Base-by-base conservation (phyloP, 1,140 invertebrate genomes). In the Drosophila subpulchrella region DNA sequence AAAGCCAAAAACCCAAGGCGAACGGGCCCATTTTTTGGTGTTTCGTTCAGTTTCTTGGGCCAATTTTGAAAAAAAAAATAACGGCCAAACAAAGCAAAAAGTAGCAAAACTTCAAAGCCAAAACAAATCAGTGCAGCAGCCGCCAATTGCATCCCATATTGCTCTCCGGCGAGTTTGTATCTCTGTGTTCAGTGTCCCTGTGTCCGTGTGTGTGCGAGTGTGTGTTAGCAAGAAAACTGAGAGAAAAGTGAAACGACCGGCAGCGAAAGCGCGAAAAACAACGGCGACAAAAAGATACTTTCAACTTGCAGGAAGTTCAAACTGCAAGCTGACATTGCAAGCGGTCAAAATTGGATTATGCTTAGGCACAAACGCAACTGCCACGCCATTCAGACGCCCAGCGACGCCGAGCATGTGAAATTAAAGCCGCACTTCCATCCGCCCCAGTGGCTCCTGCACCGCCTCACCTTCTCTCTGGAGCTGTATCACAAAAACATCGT, bases 211-310 rank as follows among this genome's bases (percentile, higher is more conserved):
- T 61, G 48, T 63, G 50, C 53, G 27, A 51, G 48, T 42, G 36
- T 27, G 42, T 42, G 53, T 56, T 53, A 36, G 51, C 50, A 39
- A 73, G 48, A 74, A 62, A 78, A 75, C 70, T 63, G 60, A 86
- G 63, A 70, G 71, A 86, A 86, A 86, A 86, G 83, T 86, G 83
- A 88, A 82, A 84, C 80, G 73, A 89, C 83, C 79, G 83, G 78
- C 83, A 88, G 83, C 84, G 84, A 88, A 89, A 89, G 51, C 56
- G 27, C 15, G 24, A 51, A 53, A 61, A 55, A 38, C 10, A 53
- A 56, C 44, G 11, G 7, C 20, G 2, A 20, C 11, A 41, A 70
- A 50, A 17, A 38, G 32, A 36, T 32, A 70, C 44, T 55, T 42
- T 78, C 30, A 42, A 36, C 48, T 47, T 34, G 41, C 15, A 39